Conservation (phyloP, 2,888 invertebrate species). For the Gordius sp. region DNA sequence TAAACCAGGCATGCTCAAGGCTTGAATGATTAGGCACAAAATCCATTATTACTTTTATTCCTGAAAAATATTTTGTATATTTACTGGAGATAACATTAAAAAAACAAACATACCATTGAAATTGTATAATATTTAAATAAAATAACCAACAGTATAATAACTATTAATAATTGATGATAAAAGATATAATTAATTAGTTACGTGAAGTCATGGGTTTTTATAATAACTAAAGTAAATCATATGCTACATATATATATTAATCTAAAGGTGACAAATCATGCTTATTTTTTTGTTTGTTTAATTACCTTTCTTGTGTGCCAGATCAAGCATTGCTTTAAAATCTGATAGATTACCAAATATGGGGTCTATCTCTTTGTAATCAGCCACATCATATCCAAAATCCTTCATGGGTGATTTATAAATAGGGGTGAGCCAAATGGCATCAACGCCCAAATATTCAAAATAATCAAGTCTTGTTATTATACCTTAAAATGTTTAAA, state of each 20-base stretch:
- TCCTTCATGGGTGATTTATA: constrained; percentile 56
- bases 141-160: too few relatives aligned
- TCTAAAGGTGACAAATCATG: too few relatives aligned
- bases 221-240: too few relatives aligned
- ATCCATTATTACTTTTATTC: constrained; percentile 26
- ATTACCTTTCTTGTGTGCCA: constrained; percentile 24
- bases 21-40: constrained; percentile 31
- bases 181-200: too few relatives aligned
- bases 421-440: constrained; percentile 58
- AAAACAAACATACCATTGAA: too few relatives aligned
- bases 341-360: constrained; percentile 26
- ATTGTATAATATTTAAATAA: too few relatives aligned
- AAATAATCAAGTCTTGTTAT: constrained; percentile 35
- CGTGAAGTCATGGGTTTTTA: too few relatives aligned
- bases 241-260: too few relatives aligned
- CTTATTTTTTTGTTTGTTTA: too few relatives aligned
- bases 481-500: constrained; percentile 27
- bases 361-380: constrained; percentile 24
- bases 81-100: too few relatives aligned
- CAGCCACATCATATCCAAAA: constrained; percentile 52
- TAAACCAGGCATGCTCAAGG: constrained; percentile 43
- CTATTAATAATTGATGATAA: too few relatives aligned
- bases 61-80: background rate
- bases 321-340: constrained; percentile 25
- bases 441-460: constrained; percentile 42